Evolutionary conservation across 2,888 invertebrate species (phyloP), one percentile per base, ranked within the genome.

Genomic region (Standfussiana lucernea): DNA sequence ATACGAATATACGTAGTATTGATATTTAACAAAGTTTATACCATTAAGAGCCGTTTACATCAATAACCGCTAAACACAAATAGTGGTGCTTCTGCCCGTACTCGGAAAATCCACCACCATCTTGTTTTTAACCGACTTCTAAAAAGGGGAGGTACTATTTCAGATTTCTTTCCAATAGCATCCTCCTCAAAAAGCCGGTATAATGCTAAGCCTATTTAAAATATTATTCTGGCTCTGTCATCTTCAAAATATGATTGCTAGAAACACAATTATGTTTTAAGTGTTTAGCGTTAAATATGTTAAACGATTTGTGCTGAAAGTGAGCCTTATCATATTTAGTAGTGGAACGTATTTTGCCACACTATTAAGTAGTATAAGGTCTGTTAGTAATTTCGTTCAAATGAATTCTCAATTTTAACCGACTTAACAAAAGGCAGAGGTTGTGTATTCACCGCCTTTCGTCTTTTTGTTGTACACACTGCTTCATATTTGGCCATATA

Each of bases 1-100:
- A 74, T 65, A 47, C 28, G 67, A 77, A 76, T 82, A 85, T 69
- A 62, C 21, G 56, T 83, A n/a, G 64, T 42, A 71, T 68, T 86
- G 69, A 83, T 69, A 45, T 79, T 79, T 68, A 79, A 86, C 84
- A 70, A 35, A n/a, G 8, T 45, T 61, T 47, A 53, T 15, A 4
- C 5, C 0, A 35, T 24, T 62, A n/a, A 15, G 8, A 3, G 4
- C 4, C 7, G 8, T 24, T 62, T n/a, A n/a, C 0, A n/a, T 37
- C 0, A n/a, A 42, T 42, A 40, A 65, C 35, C 1, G 18, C 59
- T 4, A 15, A 28, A n/a, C 6, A 2, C 24, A 2, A n/a, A n/a
- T 13, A 28, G 6, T 62, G 5, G 1, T 37, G 24, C 7, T 62
- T 62, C 37, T n/a, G 15, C 37, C 62, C 37, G n/a, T 7, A 40